Base-by-base conservation (phyloP, 2,113 vertebrate species). In the Galbula dea region DNA sequence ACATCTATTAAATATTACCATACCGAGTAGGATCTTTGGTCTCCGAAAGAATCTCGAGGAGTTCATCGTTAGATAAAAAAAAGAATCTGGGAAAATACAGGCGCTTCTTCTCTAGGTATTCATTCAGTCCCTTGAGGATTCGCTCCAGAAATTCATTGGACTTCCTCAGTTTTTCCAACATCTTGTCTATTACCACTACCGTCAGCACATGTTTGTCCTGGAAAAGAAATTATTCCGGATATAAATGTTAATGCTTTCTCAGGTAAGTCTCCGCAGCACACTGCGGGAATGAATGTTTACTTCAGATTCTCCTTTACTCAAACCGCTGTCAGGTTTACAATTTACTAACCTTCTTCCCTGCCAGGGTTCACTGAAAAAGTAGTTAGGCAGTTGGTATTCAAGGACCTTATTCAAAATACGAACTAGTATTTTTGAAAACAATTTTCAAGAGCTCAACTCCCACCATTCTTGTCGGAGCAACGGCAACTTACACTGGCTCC, bases 41-140 rank as follows among this genome's bases (percentile, higher is more conserved):
- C 93, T 99, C 98, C 19, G 99, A 99, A 8, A 99, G 98, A 90
- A 99, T 99, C 97, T 99, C 98, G 83, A 99, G 98, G 58, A 99
- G 97, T 94, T 99, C 99, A 71, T 99, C 98, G 23, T 99, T 99
- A 32, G 99, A 99, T 63, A 99, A 95, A 96, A 99, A 99, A 95
- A 99, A 99, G 97, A 99, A 99, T 62, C 99, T 97, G 32, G 99
- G 98, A 66, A 99, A 99, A 91, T 95, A 99, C 15, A 99, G 98
- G 22, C 98, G 98, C 69, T 99, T 99, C 96, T 98, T 99, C 94
- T 99, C 99, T 95, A 99, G 95, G 94, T 99, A 99, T 77, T 98
- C 98, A 89, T 99, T 99, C n/a, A 99, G 98, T 78, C 98, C 98
- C 93, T 99, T 99, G 41, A 99, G 97, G 94, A 99, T 99, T 72